These are phyloP conservation scores for Drosophila jambulina DNA, from an alignment of 1,140 invertebrate genomes.

Conservation along the genomic window DNA sequence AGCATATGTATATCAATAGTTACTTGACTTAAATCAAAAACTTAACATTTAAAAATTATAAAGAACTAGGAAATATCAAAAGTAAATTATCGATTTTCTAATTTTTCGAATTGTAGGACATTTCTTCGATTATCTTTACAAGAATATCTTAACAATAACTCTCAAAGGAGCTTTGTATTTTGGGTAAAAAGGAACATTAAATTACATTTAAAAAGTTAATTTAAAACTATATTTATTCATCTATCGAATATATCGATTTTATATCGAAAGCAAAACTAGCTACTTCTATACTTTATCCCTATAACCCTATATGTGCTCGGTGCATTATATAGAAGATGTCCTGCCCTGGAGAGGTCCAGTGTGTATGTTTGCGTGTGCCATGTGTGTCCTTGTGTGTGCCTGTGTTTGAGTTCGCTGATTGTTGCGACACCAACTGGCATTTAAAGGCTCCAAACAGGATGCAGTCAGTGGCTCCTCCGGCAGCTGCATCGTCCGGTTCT, in stretches of 20 bases:
- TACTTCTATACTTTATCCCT: neutral
- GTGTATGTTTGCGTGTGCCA: neutral
- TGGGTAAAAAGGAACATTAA: neutral
- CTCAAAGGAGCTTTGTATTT: neutral
- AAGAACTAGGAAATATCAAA: neutral
- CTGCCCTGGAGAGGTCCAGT: neutral
- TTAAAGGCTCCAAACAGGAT: conserved; percentile 67
- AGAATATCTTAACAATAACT: neutral
- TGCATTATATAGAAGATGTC: neutral
- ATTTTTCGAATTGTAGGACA: neutral
- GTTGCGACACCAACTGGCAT: conserved; percentile 64
- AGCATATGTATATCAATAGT: neutral
- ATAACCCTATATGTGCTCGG: neutral
- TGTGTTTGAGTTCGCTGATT: conserved; percentile 50
- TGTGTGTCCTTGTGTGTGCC: neutral
- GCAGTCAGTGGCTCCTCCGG: conserved; percentile 17
- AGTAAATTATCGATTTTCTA: neutral
- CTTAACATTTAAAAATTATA: neutral
- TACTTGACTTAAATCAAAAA: too few relatives aligned
- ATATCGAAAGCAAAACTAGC: neutral
- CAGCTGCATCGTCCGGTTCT: conserved; percentile 11
- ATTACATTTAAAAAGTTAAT: neutral
- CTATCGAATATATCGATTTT: neutral
- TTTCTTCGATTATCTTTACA: neutral
- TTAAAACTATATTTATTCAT: neutral